phyloP scores from a whole-genome alignment of 2,888 invertebrate genomes.

The Bellardia bayeri region DNA sequence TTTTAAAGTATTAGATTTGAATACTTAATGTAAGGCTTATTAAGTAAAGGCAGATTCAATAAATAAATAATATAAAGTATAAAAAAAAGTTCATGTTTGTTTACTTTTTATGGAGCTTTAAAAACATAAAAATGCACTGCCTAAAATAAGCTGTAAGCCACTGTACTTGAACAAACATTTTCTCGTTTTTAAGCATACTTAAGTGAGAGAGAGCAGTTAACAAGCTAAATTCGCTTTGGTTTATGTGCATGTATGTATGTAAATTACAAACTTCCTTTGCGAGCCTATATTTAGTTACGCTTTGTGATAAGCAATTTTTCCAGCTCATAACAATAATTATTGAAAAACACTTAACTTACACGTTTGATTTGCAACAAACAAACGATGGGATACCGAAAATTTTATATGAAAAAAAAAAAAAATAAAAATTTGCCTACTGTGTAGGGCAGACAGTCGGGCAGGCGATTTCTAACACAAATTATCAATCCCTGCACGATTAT shows the following conservation, averaged over 20 bases:
- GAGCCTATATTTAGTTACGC: not conserved
- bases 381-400: conserved; percentile 61
- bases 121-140: too few species aligned
- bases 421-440: conserved; percentile 49
- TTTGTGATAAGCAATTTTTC: conserved; percentile 40
- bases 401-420: too few species aligned
- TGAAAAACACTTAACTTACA: conserved; percentile 69
- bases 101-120: too few species aligned
- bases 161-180: too few species aligned
- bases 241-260: conserved; percentile 33
- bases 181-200: too few species aligned
- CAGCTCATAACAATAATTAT: conserved; percentile 63
- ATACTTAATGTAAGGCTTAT: too few species aligned
- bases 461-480: not conserved
- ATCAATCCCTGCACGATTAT: conserved; percentile 7
- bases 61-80: too few species aligned
- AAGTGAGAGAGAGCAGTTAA: too few species aligned
- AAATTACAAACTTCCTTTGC: conserved; percentile 3
- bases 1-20: too few species aligned
- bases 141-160: too few species aligned
- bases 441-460: not conserved
- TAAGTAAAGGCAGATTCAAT: too few species aligned
- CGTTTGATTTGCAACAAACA: conserved; percentile 52
- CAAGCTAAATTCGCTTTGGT: conserved; percentile 36
- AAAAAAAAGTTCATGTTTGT: too few species aligned